Base-by-base conservation (phyloP, 2,797 vertebrate genomes). In the Sorex maritimensis region DNA sequence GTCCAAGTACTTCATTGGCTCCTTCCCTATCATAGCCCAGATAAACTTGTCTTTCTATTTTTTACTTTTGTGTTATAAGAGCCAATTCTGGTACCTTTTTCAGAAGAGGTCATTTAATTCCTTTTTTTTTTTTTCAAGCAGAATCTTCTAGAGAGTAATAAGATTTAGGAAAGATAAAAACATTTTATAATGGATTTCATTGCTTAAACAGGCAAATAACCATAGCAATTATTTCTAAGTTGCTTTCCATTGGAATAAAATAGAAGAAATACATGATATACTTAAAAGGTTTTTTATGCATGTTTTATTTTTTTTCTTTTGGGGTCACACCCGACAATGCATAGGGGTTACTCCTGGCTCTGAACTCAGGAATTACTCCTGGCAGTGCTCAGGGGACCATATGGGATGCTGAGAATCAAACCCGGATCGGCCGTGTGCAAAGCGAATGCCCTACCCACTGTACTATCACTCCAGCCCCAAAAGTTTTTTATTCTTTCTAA, bases 151-250 rank as follows among this genome's bases (percentile, higher is more conserved):
- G 38, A 84, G 55, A 93, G 44, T 75, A 30, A 46, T 41, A 77
- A 30, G 23, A 79, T 52, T 95, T 93, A 92, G 72, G 34, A 71
- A 91, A 82, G 4, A 19, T 72, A 86, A 49, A 24, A 81, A 82
- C 90, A 34, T 65, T 92, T 90, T 92, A 82, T 77, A 81, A 75
- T 24, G 38, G 61, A 73, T 8, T 88, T 90, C 83, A 23, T 91
- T 91, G 79, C 69, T 85, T 73, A 82, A 91, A 91, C 90, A 79
- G 46, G 55, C 34, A 87, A 44, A 26, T 86, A 93, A 93, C n/a
- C 21, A 63, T 93, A 72, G 88, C 82, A 81, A 81, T 92, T 24
- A 84, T 15, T 91, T 61, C 58, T 61, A 63, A 49, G 14, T 88
- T 80, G 67, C 65, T 93, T 88, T 89, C 61, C 67, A 65, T 12